Evolutionary conservation across 2,797 vertebrate species (phyloP), one percentile per base, ranked within the genome.

Genomic region (Rhynchotus rufescens): DNA sequence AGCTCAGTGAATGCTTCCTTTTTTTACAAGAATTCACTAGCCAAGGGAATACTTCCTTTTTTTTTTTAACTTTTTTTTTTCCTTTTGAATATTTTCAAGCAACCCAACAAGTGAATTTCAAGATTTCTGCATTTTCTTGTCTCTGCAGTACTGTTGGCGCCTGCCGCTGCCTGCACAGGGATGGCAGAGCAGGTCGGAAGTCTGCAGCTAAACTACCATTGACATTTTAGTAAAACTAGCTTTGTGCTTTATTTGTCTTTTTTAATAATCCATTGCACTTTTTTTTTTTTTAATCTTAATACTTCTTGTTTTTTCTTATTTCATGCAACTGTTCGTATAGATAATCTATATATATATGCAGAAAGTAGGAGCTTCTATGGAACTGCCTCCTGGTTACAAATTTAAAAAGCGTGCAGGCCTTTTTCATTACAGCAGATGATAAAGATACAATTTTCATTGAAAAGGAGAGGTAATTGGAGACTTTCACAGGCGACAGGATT

Each of bases 161-260:
- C 28, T 10, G 28, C 15, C 10, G 28, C 52, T 28, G 16, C 52
- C 52, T 54, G 28, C 52, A 30, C 52, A 17, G 52, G 52, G 52
- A 30, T 16, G 9, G 28, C 28, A 54, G 52, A 54, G 28, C 52
- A 6, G 52, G 15, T 16, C 28, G 4, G 15, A 28, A 17, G 28
- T 9, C 52, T 17, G 52, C 28, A 30, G 52, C 28, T 15, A 72
- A 73, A 64, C 66, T 52, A 83, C 10, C 38, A 80, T n/a, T 30
- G 62, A 19, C 28, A 15, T 74, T 80, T 44, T 34, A 75, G 73
- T 85, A 66, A 71, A 91, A 83, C 22, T 49, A 44, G 15, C 32
- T 56, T 38, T 71, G 10, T 15, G 30, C 64, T 90, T 90, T 74
- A 74, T 92, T 89, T 91, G 77, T 66, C 40, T 71, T 82, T 78